Percentiles rank a stretch among this genome's conserved stretches.
Evolutionary conservation across 37 sponge, comb jelly and placozoan genomes (phyloP).

Genomic region (Petrosia ficiformis): DNA sequence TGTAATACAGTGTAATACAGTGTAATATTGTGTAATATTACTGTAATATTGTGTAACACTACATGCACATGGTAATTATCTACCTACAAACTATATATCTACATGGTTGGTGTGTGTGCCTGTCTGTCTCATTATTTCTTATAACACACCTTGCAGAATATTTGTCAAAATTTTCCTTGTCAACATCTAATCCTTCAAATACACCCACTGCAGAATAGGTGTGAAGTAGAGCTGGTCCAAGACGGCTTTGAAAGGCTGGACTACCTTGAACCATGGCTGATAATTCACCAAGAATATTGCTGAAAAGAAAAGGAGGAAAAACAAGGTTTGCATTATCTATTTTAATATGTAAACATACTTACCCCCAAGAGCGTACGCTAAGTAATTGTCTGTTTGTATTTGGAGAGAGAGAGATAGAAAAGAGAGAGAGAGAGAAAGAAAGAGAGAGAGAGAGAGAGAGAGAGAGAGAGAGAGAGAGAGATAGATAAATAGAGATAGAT

Average conservation of each 20-base stretch:
- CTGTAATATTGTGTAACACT: no score
- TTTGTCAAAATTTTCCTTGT: conserved; percentile 91
- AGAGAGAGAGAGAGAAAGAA: conserved; percentile 16
- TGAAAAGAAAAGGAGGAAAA: background rate
- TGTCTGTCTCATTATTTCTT: conserved; percentile 3
- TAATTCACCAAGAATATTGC: conserved; percentile 63
- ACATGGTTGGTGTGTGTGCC: no score
- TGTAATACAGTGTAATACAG: no score
- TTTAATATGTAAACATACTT: conserved; percentile 7
- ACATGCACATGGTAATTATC: no score
- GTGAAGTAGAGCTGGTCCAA: conserved; percentile 83
- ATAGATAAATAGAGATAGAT: no score
- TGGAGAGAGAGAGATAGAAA: no score
- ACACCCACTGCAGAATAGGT: conserved; percentile 79
- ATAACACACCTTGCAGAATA: conserved; percentile 61
- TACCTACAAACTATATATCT: no score
- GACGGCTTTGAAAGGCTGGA: conserved; percentile 61
- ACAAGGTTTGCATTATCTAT: no score
- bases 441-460: background rate
- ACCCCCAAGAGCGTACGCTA: conserved; percentile 38
- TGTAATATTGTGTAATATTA: no score
- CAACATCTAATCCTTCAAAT: conserved; percentile 88
- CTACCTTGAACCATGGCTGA: conserved; percentile 73
- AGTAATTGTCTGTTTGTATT: conserved; percentile 30
- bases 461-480: conserved; percentile 6